Conservation (phyloP, 2,888 invertebrate species). For the Drosophila ustulata region DNA sequence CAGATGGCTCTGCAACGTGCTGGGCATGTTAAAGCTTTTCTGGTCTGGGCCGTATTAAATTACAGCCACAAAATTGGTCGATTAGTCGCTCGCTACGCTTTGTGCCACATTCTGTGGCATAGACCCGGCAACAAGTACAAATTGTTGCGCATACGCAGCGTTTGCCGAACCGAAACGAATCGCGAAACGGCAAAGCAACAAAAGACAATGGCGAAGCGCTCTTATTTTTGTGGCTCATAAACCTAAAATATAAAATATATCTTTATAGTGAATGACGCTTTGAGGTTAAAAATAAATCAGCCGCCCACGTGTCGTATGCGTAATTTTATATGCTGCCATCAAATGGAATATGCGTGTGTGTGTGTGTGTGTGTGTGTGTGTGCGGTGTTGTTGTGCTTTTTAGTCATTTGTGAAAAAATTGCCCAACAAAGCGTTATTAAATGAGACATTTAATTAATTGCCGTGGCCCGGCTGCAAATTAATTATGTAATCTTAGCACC, state of each 20-base stretch:
- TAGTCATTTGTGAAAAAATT: slow-evolving; percentile 76
- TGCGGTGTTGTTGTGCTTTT: slow-evolving; percentile 53
- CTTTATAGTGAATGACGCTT: slow-evolving; percentile 74
- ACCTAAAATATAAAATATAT: slow-evolving; percentile 41
- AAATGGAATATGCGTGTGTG: slow-evolving; percentile 14
- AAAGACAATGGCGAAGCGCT: slow-evolving; percentile 36
- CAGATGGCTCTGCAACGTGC: slow-evolving; percentile 63
- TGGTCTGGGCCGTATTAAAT: slow-evolving; percentile 70
- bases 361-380: slow-evolving; percentile 19
- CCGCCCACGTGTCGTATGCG: slow-evolving; percentile 62
- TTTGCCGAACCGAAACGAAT: slow-evolving; percentile 31
- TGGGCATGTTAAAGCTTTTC: slow-evolving; percentile 63
- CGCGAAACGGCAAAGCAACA: background rate
- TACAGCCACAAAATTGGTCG: slow-evolving; percentile 70
- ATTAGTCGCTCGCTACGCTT: slow-evolving; percentile 50
- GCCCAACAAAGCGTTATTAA: slow-evolving; percentile 80
- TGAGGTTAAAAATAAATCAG: slow-evolving; percentile 79
- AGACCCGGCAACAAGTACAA: slow-evolving; percentile 69
- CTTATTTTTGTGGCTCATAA: slow-evolving; percentile 66
- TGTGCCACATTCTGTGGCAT: slow-evolving; percentile 41
- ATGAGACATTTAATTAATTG: slow-evolving; percentile 82
- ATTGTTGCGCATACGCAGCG: slow-evolving; percentile 79
- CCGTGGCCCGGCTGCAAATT: slow-evolving; percentile 68
- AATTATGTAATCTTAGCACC: slow-evolving; percentile 81
- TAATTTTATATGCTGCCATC: slow-evolving; percentile 47